These are phyloP conservation scores for Galago senegalensis DNA, from an alignment of 2,797 vertebrate species.

Conservation along the genomic window DNA sequence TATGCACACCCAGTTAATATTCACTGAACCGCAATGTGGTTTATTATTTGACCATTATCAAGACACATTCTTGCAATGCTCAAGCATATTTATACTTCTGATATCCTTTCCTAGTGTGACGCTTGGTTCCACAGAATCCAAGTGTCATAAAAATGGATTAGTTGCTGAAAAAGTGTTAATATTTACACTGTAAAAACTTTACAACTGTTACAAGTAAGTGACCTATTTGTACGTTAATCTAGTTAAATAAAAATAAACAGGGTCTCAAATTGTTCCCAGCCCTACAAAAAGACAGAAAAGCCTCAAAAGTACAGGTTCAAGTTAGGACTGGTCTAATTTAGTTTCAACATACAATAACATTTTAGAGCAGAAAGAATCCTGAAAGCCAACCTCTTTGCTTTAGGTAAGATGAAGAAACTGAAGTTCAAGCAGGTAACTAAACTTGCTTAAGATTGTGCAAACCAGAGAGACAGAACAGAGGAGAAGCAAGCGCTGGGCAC, in stretches of 20 bases:
- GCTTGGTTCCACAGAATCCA: background rate
- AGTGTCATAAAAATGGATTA: background rate
- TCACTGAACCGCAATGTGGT: background rate
- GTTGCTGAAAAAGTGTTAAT: background rate
- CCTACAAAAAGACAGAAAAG: background rate
- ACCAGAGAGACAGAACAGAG: fast-evolving
- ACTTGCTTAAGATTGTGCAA: background rate
- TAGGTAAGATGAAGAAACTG: background rate
- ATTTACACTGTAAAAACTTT: background rate
- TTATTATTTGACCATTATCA: background rate
- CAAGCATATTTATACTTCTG: background rate
- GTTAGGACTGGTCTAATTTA: background rate
- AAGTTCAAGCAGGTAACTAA: background rate
- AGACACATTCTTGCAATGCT: background rate
- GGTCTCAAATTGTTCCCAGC: background rate
- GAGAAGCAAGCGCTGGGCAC: fast-evolving
- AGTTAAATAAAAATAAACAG: background rate
- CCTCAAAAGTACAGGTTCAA: background rate
- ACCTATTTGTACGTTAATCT: background rate
- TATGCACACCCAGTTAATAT: background rate
- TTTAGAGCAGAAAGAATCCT: background rate
- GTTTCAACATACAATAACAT: background rate
- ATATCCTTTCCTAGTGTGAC: background rate
- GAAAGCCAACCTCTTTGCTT: background rate
- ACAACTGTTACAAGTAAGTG: background rate